Evolutionary conservation across 2,113 vertebrate genomes (phyloP), one percentile per base, ranked within the genome.

Genomic region (Platycercus adscitus): DNA sequence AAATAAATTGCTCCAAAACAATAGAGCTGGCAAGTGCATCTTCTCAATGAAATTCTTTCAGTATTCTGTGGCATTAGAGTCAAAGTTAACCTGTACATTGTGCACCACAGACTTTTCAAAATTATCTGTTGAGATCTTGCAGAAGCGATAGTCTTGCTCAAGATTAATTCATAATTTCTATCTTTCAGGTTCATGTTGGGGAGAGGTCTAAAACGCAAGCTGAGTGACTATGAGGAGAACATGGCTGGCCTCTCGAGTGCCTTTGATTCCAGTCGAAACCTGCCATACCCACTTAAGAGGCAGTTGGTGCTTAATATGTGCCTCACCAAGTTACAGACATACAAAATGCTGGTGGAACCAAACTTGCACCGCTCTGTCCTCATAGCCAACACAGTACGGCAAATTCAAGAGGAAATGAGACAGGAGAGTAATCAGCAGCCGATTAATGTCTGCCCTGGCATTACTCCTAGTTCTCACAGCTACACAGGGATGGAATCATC

Each of bases 301-400:
- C 98, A 99, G 97, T 89, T 98, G 95, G 98, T 99, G 94, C 98
- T 99, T 21, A 98, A 98, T 78, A 98, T 99, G 96, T 98, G 98
- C 96, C 89, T 99, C 98, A 97, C 98, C 97, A 99, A 99, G 96
- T 92, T 99, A 39, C 98, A 98, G 94, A 98, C 97, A 2, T 98
- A 98, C 96, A 98, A 98, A 96, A 98, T 97, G 83, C 97, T 98
- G 81, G 95, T 98, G 96, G 98, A 98, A 97, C 98, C 98, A 21
- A 98, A 98, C 97, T 95, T 99, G 83, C 98, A 98, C 37, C 98
- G 98, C 87, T 99, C 98, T 4, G 99, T 99, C 83, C 98, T 99
- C 84, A 98, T 99, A 85, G 97, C 98, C 97, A 99, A 99, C 98
- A 99, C 98, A 13, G 98, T 99, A 33, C 91, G 98, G 94, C 98